phyloP scores from a whole-genome alignment of 2,888 invertebrate species.

The Sycophila texana region DNA sequence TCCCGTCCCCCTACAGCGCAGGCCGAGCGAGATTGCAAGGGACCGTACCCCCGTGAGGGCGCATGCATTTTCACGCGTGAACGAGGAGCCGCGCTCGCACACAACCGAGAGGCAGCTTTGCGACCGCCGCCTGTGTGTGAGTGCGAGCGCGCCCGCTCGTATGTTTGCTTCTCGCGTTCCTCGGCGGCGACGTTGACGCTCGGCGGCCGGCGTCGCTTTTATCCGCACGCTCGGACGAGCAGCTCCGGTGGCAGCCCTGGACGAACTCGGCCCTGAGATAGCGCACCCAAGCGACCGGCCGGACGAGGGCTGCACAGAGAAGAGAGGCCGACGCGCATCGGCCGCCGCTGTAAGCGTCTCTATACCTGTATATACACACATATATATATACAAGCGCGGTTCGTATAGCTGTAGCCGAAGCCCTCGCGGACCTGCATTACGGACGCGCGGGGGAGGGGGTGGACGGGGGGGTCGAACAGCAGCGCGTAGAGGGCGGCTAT shows the following conservation, averaged over 20 bases:
- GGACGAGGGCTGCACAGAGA: conserved; percentile 17
- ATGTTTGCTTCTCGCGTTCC: background rate
- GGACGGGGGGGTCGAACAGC: conserved; percentile 14
- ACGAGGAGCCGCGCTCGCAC: background rate
- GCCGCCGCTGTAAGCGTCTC: too few species aligned
- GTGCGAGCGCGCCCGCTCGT: background rate
- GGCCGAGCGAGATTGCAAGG: background rate
- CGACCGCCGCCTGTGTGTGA: conserved; percentile 23
- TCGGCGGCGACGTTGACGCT: conserved; percentile 17
- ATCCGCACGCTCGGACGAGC: conserved; percentile 46
- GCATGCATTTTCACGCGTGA: conserved; percentile 35
- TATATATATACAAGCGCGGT: background rate
- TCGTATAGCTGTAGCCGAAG: background rate
- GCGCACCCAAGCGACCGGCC: background rate
- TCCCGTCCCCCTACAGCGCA: background rate
- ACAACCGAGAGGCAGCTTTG: background rate
- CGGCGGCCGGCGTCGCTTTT: conserved; percentile 43
- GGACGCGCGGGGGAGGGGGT: background rate
- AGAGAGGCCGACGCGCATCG: conserved; percentile 8
- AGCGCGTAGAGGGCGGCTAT: background rate
- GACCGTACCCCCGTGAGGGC: background rate
- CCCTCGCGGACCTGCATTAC: conserved; percentile 39
- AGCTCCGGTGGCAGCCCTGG: background rate
- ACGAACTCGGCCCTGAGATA: too few species aligned
- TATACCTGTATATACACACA: background rate